Conservation (phyloP, 2,888 invertebrate species). For the Lasioglossum calceatum region DNA sequence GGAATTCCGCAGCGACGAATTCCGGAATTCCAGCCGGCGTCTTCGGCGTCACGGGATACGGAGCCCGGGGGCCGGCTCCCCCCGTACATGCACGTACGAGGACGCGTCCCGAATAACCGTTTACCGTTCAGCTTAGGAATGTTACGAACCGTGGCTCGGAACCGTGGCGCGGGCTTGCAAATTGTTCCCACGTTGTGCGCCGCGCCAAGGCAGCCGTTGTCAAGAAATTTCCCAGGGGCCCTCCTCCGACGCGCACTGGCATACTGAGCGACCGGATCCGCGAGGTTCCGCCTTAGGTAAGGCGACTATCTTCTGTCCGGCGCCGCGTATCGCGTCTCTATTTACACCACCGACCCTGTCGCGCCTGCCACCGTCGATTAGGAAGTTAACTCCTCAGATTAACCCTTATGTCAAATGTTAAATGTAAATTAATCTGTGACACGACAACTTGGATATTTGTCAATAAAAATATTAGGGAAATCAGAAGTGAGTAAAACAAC, state of each 20-base stretch:
- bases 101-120: slow-evolving; percentile 76
- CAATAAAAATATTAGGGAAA: neutral
- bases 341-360: neutral
- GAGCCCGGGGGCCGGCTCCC: neutral
- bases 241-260: slow-evolving; percentile 64
- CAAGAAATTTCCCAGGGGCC: slow-evolving; percentile 78
- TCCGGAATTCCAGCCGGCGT: slow-evolving; percentile 76
- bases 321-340: slow-evolving; percentile 44
- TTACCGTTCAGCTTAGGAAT: slow-evolving; percentile 75
- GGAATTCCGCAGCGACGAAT: slow-evolving; percentile 74
- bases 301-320: slow-evolving; percentile 36
- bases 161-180: slow-evolving; percentile 77
- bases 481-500: neutral
- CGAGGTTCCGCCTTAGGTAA: slow-evolving; percentile 50
- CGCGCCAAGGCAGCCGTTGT: slow-evolving; percentile 63
- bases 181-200: slow-evolving; percentile 78
- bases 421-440: too few species aligned
- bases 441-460: too few species aligned
- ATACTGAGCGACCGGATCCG: slow-evolving; percentile 68
- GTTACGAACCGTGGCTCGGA: slow-evolving; percentile 72
- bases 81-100: slow-evolving; percentile 71
- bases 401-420: neutral
- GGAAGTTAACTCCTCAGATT: neutral
- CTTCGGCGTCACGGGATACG: slow-evolving; percentile 56
- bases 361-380: neutral